Base-by-base conservation (phyloP, 2,888 invertebrate genomes). In the Blastobasis lacticolella region DNA sequence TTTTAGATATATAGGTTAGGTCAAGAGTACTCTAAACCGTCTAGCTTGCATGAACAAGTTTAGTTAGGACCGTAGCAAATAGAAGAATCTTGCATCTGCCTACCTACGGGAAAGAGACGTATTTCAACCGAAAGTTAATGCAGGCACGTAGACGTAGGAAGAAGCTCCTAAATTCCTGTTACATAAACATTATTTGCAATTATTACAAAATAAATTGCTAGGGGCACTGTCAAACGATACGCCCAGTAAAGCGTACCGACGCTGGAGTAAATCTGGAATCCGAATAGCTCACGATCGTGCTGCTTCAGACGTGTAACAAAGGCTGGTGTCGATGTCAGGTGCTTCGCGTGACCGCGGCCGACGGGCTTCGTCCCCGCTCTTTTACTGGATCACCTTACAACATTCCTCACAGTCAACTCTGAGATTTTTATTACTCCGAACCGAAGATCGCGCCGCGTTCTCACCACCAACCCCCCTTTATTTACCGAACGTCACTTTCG, bases 341-440 rank as follows among this genome's bases (percentile, higher is more conserved):
- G 72, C 70, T 73, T 79, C 70, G 80, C 80, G 81, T 83, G 81
- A 81, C 75, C 78, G 76, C 76, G 75, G 67, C 63, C 61, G 62
- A 57, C 67, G 68, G 69, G 73, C 71, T 71, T 69, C 75, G 67
- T 69, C 71, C 67, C 76, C 71, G 75, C 73, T 81, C 75, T 77
- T 73, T 78, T 74, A 72, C 70, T 65, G 70, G 76, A 82, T 85
- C 83, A 71, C 63, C 72, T 83, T 82, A 81, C 83, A 64, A 69
- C 78, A 80, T 82, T 81, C 78, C 73, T 69, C 59, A 57, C 59
- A 69, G 67, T 65, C 73, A 69, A 65, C 63, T 66, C 62, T 64
- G 69, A 69, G 62, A 65, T 71, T 80, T 52, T 76, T 81, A 81
- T 80, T 73, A 65, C 66, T 61, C 61, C 64, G 62, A 23, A 23